Evolutionary conservation across 2,888 invertebrate genomes (phyloP), one percentile per base, ranked within the genome.

Genomic region (Scrobipalpa costella): DNA sequence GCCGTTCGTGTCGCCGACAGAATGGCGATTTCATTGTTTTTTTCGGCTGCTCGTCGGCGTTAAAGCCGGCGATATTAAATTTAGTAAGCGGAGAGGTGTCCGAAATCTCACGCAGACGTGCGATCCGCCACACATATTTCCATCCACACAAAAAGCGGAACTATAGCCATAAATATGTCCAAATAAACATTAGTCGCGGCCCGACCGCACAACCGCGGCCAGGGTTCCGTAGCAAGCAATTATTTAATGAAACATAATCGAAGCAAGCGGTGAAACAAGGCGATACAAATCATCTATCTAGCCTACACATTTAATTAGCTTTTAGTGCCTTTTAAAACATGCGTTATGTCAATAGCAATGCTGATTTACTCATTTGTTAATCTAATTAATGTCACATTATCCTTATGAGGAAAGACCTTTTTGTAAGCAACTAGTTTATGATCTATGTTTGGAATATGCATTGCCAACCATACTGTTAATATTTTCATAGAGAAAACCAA

Each of bases 91-190:
- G 85, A 85, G 90, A 92, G 92, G 92, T 92, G 92, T 92, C 90
- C 86, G 85, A 90, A 91, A 88, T 92, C 92, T 90, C 92, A 86
- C 91, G 90, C 85, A 85, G 89, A 90, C 90, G 92, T 90, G 92
- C 90, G 90, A 92, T 86, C 90, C 92, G 92, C 92, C 91, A 92
- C 92, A 92, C 92, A 92, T 92, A 92, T 92, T 92, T 92, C 88
- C 91, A 86, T 88, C 86, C 74, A 78, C 83, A 90, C 91, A 92
- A 92, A 92, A 92, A 90, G 89, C 88, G 85, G 90, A 91, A 90
- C 91, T 90, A 90, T 90, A 89, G 90, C 92, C 90, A 92, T 92
- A 92, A 92, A 92, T 92, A 92, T 92, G 90, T 91, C 90, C 89
- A 90, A 91, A 90, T 89, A 90, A 90, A 90, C 90, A 88, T 90